phyloP scores from a whole-genome alignment of 2,888 invertebrate genomes.

The Hirtodrosophila alboralis region DNA sequence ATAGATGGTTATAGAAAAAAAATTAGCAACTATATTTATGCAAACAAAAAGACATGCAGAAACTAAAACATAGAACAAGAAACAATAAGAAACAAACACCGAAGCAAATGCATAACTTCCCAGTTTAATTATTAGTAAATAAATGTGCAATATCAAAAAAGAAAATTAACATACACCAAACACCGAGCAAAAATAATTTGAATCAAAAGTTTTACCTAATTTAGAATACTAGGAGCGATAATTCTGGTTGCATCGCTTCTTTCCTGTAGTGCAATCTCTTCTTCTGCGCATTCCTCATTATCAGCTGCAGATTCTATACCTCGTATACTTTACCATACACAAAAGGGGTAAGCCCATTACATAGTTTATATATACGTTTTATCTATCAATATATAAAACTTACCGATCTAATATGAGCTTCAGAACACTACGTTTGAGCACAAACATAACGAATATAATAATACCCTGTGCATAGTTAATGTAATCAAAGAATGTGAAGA shows the following conservation, averaged over 20 bases:
- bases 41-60: neutral
- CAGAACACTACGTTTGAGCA: constrained; percentile 63
- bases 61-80: neutral
- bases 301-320: constrained; percentile 38
- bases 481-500: constrained; percentile 35
- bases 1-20: no score
- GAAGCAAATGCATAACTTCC: neutral
- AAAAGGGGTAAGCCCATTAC: constrained; percentile 20
- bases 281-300: constrained; percentile 32
- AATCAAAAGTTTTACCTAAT: constrained; percentile 48
- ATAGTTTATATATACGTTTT: neutral
- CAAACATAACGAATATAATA: constrained; percentile 71
- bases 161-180: neutral
- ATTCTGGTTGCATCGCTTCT: constrained; percentile 2
- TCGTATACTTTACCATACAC: constrained; percentile 37
- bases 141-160: neutral
- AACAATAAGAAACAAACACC: neutral
- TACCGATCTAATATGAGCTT: constrained; percentile 60
- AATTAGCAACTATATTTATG: no score
- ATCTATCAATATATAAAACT: constrained; percentile 8
- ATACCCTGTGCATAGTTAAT: constrained; percentile 65
- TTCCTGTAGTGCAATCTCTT: constrained; percentile 60
- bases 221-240: constrained; percentile 32
- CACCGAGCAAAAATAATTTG: constrained; percentile 3
- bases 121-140: neutral